Evolutionary conservation across 2,113 vertebrate species (phyloP).

Genomic region (Colinus virginianus): DNA sequence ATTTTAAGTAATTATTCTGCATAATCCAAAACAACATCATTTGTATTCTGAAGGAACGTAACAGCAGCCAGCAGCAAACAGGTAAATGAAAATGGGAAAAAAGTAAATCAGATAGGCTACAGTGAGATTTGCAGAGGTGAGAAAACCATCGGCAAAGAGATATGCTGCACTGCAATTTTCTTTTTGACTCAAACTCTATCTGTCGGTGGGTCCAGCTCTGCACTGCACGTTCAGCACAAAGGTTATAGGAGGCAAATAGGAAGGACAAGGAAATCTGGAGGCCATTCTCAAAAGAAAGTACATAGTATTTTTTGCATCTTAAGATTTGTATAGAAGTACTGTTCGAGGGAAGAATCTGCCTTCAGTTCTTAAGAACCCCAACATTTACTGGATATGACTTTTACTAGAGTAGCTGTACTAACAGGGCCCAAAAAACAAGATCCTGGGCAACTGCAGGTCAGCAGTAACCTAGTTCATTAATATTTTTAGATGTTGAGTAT

Average conservation of each 20-base stretch:
- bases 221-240: fast-evolving
- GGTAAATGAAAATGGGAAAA: background rate
- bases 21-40: fast-evolving
- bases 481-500: background rate
- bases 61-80: background rate
- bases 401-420: background rate
- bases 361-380: background rate
- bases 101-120: background rate
- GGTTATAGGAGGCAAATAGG: background rate
- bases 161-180: fast-evolving
- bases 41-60: background rate
- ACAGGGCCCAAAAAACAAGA: background rate
- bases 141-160: background rate
- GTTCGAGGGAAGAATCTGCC: background rate
- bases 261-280: background rate
- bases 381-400: background rate
- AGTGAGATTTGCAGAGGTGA: background rate
- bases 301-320: fast-evolving
- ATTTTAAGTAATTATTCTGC: background rate
- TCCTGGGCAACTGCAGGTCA: background rate
- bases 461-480: background rate
- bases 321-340: background rate
- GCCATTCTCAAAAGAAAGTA: background rate
- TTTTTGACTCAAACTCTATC: background rate
- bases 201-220: background rate